These are phyloP conservation scores for Nysson spinosus DNA, from an alignment of 2,888 invertebrate genomes.

Conservation along the genomic window DNA sequence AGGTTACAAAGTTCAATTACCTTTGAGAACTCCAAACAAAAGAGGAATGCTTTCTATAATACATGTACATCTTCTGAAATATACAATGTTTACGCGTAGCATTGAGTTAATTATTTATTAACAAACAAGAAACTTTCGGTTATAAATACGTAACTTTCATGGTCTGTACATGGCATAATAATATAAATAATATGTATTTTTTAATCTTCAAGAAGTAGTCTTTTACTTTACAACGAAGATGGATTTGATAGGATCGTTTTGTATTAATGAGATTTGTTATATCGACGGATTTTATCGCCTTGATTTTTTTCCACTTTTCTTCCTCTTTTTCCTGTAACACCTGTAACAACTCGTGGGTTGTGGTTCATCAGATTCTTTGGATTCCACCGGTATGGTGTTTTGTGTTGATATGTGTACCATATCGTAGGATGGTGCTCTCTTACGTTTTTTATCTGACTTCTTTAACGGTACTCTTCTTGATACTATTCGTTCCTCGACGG, in stretches of 20 bases:
- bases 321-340: constrained; percentile 66
- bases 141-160: too few species aligned
- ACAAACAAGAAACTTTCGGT: too few species aligned
- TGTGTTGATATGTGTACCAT: constrained; percentile 48
- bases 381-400: constrained; percentile 18
- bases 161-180: too few species aligned
- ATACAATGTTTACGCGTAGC: too few species aligned
- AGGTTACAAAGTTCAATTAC: neutral
- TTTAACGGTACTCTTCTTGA: constrained; percentile 15
- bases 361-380: constrained; percentile 54
- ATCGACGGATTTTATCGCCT: constrained; percentile 30
- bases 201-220: too few species aligned
- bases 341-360: constrained; percentile 62
- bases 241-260: too few species aligned
- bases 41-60: too few species aligned
- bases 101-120: too few species aligned
- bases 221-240: too few species aligned
- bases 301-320: constrained; percentile 46
- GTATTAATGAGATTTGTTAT: too few species aligned
- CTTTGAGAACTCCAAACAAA: neutral
- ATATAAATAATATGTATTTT: too few species aligned
- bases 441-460: constrained; percentile 43
- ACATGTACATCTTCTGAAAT: too few species aligned
- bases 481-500: constrained; percentile 21
- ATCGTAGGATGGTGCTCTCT: constrained; percentile 40